Base-by-base conservation (phyloP, 2,797 vertebrate species). In the Anguilla pacifica region DNA sequence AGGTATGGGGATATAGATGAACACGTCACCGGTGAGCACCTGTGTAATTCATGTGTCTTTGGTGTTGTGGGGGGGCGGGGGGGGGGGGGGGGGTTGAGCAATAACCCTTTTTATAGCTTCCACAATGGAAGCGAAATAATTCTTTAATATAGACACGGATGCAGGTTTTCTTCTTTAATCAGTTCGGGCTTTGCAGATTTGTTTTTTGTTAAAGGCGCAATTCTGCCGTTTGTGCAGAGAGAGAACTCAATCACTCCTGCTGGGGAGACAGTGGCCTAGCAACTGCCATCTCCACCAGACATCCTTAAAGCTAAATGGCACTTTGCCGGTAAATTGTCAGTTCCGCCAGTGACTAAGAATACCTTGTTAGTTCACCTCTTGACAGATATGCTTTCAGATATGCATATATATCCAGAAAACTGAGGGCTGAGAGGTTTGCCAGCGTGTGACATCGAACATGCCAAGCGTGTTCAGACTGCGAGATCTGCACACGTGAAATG, bases 121-220 rank as follows among this genome's bases (percentile, higher is more conserved):
- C 89, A 92, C 93, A 92, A 92, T 92, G 92, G 90, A 89, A 92
- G 93, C 89, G 88, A 93, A 94, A 93, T 90, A 88, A 90, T 93
- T 91, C 90, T 92, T 94, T 94, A 94, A 94, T 92, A 90, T 90
- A 91, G 90, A 9, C 17, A 0, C 79, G 85, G 89, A 95, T 95
- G 94, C 93, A 94, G 90, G 64, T 87, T 86, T 88, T 64, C 88
- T 70, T 77, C 86, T 77, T 83, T 88, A 89, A 91, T 92, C 89
- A 87, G 87, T 90, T 90, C 61, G 82, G 87, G 87, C 89, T 91
- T 59, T 84, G 49, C 89, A 87, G 43, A 87, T 92, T 94, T 91
- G 92, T 90, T 82, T 85, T 74, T 15, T 31, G 6, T 74, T 74
- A 74, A 74, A 74, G 6, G 28, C 13, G 10, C 70, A 74, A 74